Base-by-base conservation (phyloP, 2,113 vertebrate species). In the Scytalopus superciliaris region DNA sequence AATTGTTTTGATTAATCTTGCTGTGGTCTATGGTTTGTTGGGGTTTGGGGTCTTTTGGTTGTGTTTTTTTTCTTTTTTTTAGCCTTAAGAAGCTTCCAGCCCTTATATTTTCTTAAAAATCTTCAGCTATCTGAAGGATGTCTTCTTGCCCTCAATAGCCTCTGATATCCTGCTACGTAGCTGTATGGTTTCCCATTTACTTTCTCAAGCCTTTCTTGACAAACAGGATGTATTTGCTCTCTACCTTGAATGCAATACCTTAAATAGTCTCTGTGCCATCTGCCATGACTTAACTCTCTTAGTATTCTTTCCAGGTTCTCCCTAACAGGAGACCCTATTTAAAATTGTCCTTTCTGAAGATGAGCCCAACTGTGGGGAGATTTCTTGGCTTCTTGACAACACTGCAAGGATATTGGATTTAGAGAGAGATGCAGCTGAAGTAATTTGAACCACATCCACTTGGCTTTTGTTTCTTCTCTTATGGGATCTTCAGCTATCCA, bases 141-240 rank as follows among this genome's bases (percentile, higher is more conserved):
- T 14, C 19, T 74, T 33, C 55, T 68, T 82, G 35, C 24, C 28
- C 16, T 72, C 37, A 79, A 7, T 8, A 78, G 15, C 22, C 11
- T 66, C 42, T 60, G 22, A 81, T 14, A 75, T 1, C 7, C 21
- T 63, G 50, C 49, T 80, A 49, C 21, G 59, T 56, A 60, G n/a
- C 37, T 0, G 1, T 7, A 19, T 0, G 0, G 44, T 18, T 53
- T 75, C 12, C 53, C 24, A 88, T 85, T 88, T 56, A 44, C 21
- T 53, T 86, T 93, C 40, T 83, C 30, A 60, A 83, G 31, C 3
- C 21, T 49, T 81, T 59, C 55, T 66, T 76, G 37, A 21, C 60
- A 83, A 93, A 28, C 31, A 80, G 39, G 40, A 69, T 53, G 16
- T 15, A 40, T 85, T 85, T 88, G 5, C 19, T 39, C 56, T 68